These are phyloP conservation scores for Daktulosphaira vitifoliae DNA, from an alignment of 1,140 invertebrate species.

Conservation along the genomic window DNA sequence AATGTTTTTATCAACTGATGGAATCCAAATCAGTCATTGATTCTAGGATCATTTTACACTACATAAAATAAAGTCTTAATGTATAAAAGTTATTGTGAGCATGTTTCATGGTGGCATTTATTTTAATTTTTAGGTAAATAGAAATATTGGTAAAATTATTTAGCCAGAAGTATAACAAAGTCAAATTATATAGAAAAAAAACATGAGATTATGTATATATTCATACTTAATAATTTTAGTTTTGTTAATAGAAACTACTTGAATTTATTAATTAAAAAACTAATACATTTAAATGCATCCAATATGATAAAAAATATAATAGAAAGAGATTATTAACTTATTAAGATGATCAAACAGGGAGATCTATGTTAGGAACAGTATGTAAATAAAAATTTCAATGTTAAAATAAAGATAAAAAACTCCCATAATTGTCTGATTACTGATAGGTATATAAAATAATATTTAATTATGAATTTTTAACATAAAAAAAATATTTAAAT, in stretches of 20 bases:
- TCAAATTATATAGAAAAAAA: too few relatives aligned
- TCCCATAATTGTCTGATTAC: background rate
- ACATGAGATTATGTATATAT: too few relatives aligned
- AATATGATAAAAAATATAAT: constrained; percentile 7
- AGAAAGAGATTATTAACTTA: background rate
- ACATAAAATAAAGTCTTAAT: constrained; percentile 11
- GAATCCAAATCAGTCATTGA: background rate
- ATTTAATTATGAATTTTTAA: too few relatives aligned
- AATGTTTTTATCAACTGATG: background rate
- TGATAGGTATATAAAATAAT: too few relatives aligned
- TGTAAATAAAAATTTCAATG: background rate
- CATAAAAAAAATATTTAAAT: too few relatives aligned
- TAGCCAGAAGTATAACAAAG: too few relatives aligned
- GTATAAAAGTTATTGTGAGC: constrained; percentile 31
- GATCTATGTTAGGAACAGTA: constrained; percentile 32
- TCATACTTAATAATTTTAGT: too few relatives aligned
- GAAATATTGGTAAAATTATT: too few relatives aligned
- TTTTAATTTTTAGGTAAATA: background rate
- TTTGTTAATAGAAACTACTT: too few relatives aligned
- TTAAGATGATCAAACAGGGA: constrained; percentile 15
- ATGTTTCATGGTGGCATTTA: constrained; percentile 20
- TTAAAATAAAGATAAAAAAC: constrained; percentile 12
- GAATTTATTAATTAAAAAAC: too few relatives aligned
- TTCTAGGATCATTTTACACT: background rate
- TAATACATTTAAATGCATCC: constrained; percentile 31